Percentiles rank a stretch among this genome's conserved stretches.
Conservation (phyloP, 2,797 vertebrate species). For the Xiphorhynchus erythropygius region DNA sequence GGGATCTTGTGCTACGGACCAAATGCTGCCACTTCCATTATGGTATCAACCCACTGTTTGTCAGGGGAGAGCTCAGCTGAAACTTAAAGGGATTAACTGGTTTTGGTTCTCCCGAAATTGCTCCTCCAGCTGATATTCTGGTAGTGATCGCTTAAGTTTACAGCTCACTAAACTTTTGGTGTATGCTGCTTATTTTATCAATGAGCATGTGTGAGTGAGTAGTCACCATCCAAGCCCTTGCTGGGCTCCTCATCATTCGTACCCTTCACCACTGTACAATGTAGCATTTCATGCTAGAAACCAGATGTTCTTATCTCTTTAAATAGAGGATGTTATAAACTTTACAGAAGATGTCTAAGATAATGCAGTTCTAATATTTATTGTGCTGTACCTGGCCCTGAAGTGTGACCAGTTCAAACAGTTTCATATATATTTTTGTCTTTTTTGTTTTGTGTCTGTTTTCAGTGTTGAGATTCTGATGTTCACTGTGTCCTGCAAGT, state of each 20-base stretch:
- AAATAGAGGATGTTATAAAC: conserved; percentile 71
- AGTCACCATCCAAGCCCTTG: conserved; percentile 43
- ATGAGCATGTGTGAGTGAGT: conserved; percentile 55
- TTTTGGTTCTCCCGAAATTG: conserved; percentile 33
- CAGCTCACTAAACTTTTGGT: conserved; percentile 55
- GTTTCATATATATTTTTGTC: conserved; percentile 72
- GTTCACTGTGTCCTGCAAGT: conserved; percentile 64
- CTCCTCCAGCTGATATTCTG: conserved; percentile 31
- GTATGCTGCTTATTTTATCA: conserved; percentile 64
- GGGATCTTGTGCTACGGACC: conserved; percentile 33
- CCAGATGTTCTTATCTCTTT: conserved; percentile 70
- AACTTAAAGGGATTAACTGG: conserved; percentile 28
- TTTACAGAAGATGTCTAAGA: conserved; percentile 72
- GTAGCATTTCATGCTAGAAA: conserved; percentile 72
- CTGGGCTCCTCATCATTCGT: conserved; percentile 38
- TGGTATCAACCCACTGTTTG: neutral
- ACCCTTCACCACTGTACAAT: conserved; percentile 56
- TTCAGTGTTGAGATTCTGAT: conserved; percentile 76
- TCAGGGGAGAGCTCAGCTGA: conserved; percentile 28
- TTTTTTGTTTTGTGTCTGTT: conserved; percentile 67
- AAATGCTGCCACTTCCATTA: conserved; percentile 62
- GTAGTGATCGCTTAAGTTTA: conserved; percentile 57
- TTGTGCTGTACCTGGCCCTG: conserved; percentile 76
- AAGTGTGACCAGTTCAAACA: conserved; percentile 72
- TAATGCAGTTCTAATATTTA: conserved; percentile 79